These are phyloP conservation scores for Thyatira batis DNA, from an alignment of 2,888 invertebrate species.

Conservation along the genomic window DNA sequence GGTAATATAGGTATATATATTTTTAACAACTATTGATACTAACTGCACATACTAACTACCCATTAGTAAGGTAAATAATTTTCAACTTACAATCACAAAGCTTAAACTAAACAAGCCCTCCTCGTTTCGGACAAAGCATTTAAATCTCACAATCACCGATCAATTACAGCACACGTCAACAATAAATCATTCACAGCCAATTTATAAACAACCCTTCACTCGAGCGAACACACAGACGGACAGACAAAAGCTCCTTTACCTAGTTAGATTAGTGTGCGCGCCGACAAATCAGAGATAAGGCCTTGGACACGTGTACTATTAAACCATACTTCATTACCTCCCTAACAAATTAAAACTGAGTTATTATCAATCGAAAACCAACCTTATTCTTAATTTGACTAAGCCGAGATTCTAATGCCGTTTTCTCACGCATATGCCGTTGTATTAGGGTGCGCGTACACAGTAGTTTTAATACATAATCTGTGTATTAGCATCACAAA, in stretches of 20 bases:
- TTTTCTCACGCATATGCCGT: neutral
- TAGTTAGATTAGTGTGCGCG: slow-evolving; percentile 15
- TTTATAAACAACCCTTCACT: slow-evolving; percentile 56
- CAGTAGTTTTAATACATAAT: slow-evolving; percentile 46
- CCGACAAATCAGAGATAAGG: slow-evolving; percentile 65
- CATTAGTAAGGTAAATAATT: neutral
- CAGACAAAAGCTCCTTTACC: slow-evolving; percentile 38
- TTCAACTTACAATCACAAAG: neutral
- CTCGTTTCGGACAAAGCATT: slow-evolving; percentile 11
- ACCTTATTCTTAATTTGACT: neutral
- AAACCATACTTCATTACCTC: slow-evolving; percentile 55
- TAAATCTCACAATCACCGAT: slow-evolving; percentile 32
- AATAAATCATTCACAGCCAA: slow-evolving; percentile 76
- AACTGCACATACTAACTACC: no score
- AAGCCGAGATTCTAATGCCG: neutral
- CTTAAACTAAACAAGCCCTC: neutral
- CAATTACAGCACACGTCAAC: slow-evolving; percentile 42
- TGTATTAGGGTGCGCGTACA: neutral
- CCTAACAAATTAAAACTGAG: slow-evolving; percentile 20
- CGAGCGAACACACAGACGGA: slow-evolving; percentile 32
- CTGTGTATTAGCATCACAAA: slow-evolving; percentile 72
- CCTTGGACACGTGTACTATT: slow-evolving; percentile 66
- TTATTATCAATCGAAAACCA: neutral
- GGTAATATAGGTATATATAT: no score
- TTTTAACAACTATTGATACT: no score